Base-by-base conservation (phyloP, 1,140 invertebrate genomes). In the Macrostomum lignano region DNA sequence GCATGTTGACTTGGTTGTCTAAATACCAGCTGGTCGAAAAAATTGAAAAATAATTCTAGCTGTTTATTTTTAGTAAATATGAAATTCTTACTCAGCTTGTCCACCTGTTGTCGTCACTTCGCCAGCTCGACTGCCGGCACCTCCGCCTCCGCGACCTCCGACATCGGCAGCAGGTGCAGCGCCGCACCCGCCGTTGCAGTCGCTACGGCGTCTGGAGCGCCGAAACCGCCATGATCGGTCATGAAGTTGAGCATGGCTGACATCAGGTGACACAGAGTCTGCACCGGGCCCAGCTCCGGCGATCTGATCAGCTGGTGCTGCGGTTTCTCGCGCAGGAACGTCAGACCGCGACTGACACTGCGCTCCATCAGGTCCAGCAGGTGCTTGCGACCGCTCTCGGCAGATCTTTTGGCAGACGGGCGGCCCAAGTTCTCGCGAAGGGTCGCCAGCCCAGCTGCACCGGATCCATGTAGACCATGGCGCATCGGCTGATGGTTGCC, bases 301-400 rank as follows among this genome's bases (percentile, higher is more conserved):
- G n/a, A n/a, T n/a, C n/a, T n/a, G n/a, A 55, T 38, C 30, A 41
- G 39, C 21, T 47, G 48, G 29, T 43, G 43, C 31, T 45, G 40
- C 3, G 37, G 26, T 31, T 47, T 35, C 24, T 46, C 43, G 6
- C 38, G 33, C 15, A 48, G 35, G 41, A 56, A 41, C 17, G 13
- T 25, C 14, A 39, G 21, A 10, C 40, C 40, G 7, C 14, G 22
- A 3, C 70, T 65, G 1, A 74, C 59, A 32, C 65, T 64, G 24
- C 47, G 56, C 1, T 63, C 48, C 44, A 74, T 73, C 3, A 73
- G 44, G 1, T 55, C 44, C 14, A 65, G 44, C 1, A 73, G 46
- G 22, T 65, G 62, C 2, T 59, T 46, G 25, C 44, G 17, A 44
- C 53, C 39, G 44, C 45, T 10, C 55, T 46, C 5, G 55, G 52